phyloP scores from a whole-genome alignment of 2,113 vertebrate genomes.

The Amphilophus citrinellus region DNA sequence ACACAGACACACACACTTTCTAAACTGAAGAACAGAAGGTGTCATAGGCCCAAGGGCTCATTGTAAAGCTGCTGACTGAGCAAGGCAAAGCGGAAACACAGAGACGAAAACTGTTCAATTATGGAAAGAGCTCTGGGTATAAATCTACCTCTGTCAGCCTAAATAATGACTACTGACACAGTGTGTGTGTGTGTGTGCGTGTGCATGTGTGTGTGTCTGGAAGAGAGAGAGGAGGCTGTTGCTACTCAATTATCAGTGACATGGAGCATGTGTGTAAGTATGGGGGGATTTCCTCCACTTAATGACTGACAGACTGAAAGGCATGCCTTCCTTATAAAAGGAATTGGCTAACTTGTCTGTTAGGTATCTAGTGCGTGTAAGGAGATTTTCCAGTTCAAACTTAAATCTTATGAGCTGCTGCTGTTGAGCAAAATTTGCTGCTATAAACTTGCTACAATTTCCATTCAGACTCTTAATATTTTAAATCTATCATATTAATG shows the following conservation, averaged over 20 bases:
- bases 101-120: constrained; percentile 79
- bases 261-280: constrained; percentile 22
- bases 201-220: constrained; percentile 3
- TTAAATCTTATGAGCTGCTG: not conserved
- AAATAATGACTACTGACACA: constrained; percentile 71
- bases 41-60: constrained; percentile 39
- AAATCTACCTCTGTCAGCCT: constrained; percentile 78
- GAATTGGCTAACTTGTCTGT: not conserved
- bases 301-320: constrained; percentile 39
- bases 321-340: not conserved
- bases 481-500: too few relatives aligned
- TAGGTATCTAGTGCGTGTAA: not conserved
- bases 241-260: constrained; percentile 50
- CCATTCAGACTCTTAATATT: too few relatives aligned
- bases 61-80: constrained; percentile 73
- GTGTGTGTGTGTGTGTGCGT: constrained; percentile 32
- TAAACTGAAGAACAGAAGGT: constrained; percentile 46
- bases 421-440: not conserved
- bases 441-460: not conserved
- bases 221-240: not conserved
- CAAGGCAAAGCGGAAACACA: constrained; percentile 64
- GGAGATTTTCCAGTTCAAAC: not conserved
- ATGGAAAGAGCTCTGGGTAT: constrained; percentile 78
- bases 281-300: constrained; percentile 35
- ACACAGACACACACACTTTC: not conserved